Conservation (phyloP, 2,888 invertebrate species). For the Philhelius pedissequus region DNA sequence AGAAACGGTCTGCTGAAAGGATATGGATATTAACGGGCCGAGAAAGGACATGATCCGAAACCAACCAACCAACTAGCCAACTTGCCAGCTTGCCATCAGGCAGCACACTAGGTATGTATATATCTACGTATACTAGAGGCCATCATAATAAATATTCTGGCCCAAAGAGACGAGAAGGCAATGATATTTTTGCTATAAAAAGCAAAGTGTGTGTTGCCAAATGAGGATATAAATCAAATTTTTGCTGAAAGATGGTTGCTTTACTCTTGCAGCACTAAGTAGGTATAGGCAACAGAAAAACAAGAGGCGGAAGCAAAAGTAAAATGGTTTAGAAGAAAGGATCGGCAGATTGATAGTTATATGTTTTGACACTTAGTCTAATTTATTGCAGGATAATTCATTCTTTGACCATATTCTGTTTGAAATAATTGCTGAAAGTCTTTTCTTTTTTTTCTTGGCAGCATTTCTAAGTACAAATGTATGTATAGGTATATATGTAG, state of each 20-base stretch:
- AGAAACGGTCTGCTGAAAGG: slow-evolving; percentile 46
- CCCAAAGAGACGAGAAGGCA: slow-evolving; percentile 23
- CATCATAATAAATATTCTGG: slow-evolving; percentile 26
- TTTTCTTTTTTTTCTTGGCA: not conserved
- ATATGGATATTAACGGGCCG: slow-evolving; percentile 43
- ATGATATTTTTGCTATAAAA: slow-evolving; percentile 44
- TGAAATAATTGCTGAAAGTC: not conserved
- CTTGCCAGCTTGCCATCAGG: not conserved
- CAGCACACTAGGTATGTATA: no score
- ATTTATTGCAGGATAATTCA: slow-evolving; percentile 25
- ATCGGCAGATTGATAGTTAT: slow-evolving; percentile 17
- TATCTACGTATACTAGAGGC: no score
- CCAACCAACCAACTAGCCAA: not conserved
- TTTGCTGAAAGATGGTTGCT: slow-evolving; percentile 2
- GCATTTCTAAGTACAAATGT: not conserved
- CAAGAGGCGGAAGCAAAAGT: not conserved
- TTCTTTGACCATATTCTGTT: slow-evolving; percentile 1
- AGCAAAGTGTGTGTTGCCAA: slow-evolving; percentile 33
- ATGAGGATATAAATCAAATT: slow-evolving; percentile 55
- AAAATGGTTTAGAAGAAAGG: slow-evolving; percentile 9
- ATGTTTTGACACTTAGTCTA: slow-evolving; percentile 33
- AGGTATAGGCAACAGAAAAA: not conserved
- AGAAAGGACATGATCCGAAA: slow-evolving; percentile 32
- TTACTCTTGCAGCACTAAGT: not conserved
- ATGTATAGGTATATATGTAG: no score